Base-by-base conservation (phyloP, 92 coral and sea anemone genomes). In the Pocillopora grandis region DNA sequence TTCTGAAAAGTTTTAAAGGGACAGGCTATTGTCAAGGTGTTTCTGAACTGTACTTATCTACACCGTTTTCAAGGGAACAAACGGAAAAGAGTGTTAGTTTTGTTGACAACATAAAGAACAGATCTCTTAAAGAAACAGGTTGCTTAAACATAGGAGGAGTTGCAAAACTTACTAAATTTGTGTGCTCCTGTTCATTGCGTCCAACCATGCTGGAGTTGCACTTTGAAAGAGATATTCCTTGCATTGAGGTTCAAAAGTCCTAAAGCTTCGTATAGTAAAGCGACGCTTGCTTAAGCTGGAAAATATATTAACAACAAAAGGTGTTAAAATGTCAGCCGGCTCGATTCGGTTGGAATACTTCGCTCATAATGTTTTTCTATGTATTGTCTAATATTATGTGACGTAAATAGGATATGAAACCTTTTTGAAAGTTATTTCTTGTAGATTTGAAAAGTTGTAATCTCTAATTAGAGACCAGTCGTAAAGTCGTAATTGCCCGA, bases 281-380 rank as follows among this genome's bases (percentile, higher is more conserved):
- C 37, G 66, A 64, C 56, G 52, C 60, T 66, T 80, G 76, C 66
- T 75, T 68, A 80, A 80, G 57, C 84, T 80, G 36, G 11, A 68
- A 57, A 19, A 55, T 27, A 80, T 56, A 31, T 69, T 18, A 11
- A 31, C n/a, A 42, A 59, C 11, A 1, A 0, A 11, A 67, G 58
- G 64, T 80, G 76, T 80, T 65, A 65, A 36, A 63, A 58, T 69
- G 74, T 16, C 62, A 0, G 62, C 62, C 62, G 4, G 8, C 52
- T 27, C 31, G 31, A 42, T 42, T 7, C 52, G 4, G 8, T 42
- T 42, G 8, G 52, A 42, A 42, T 42, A 42, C 52, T 42, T 42
- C 8, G 52, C 0, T 42, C 52, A 7, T 42, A 42, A 2, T 42
- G 8, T 42, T 42, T 42, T 42, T 42, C 52, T 42, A 42, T 3